Conservation (phyloP, 2,888 invertebrate genomes). For the Notodonta dromedarius region DNA sequence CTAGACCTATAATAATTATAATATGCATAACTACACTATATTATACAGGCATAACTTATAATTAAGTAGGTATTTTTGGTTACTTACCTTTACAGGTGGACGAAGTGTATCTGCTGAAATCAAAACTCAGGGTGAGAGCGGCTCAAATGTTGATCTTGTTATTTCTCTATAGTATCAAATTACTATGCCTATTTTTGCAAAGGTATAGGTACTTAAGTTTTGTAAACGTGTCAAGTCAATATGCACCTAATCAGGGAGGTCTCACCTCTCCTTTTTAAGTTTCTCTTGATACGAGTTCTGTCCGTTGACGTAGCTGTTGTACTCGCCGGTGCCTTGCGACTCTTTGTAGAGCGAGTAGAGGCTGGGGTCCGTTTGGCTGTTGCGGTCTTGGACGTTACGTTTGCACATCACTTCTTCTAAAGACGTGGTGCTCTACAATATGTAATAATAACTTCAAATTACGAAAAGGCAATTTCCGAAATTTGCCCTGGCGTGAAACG, state of each 20-base stretch:
- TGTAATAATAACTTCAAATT: too few relatives aligned
- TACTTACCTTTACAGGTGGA: constrained; percentile 60
- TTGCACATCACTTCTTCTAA: constrained; percentile 43
- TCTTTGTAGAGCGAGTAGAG: constrained; percentile 68
- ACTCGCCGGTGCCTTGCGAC: constrained; percentile 56
- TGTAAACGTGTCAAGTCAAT: too few relatives aligned
- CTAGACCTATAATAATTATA: too few relatives aligned
- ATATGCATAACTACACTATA: too few relatives aligned
- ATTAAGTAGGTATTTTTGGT: background rate
- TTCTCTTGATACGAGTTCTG: constrained; percentile 45
- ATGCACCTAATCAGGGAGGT: background rate
- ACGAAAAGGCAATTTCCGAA: too few relatives aligned
- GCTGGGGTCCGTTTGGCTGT: constrained; percentile 54
- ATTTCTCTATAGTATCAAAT: constrained; percentile 12
- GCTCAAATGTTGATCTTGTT: constrained; percentile 32
- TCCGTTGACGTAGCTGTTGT: constrained; percentile 49
- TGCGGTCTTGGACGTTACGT: constrained; percentile 34
- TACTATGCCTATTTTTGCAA: background rate
- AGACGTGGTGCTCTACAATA: constrained; percentile 52
- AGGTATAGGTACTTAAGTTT: too few relatives aligned
- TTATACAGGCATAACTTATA: too few relatives aligned
- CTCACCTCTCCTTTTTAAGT: constrained; percentile 10
- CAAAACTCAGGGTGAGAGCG: constrained; percentile 45
- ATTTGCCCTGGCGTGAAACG: too few relatives aligned
- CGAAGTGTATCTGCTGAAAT: constrained; percentile 55